Evolutionary conservation across 2,797 vertebrate species (phyloP).

Genomic region (Oreochromis grahami): DNA sequence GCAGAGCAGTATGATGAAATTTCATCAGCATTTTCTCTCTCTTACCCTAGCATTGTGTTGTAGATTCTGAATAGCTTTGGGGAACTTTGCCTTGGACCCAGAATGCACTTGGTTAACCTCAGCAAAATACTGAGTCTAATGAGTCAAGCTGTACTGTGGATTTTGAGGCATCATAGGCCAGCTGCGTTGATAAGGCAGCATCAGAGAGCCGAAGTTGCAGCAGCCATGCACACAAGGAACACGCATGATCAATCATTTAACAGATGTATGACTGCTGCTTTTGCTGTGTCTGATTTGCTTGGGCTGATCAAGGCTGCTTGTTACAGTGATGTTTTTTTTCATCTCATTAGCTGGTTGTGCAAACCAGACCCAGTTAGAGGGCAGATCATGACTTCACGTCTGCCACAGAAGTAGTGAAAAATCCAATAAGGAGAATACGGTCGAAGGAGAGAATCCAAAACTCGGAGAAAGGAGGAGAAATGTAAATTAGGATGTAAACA

Average conservation of each 20-base stretch:
- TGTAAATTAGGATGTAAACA: not conserved
- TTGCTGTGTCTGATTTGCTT: not conserved
- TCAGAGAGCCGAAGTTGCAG: not conserved
- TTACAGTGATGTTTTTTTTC: not conserved
- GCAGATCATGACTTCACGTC: not conserved
- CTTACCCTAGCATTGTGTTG: not conserved
- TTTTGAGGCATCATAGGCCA: conserved; percentile 3
- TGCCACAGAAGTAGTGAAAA: not conserved
- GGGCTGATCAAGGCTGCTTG: conserved; percentile 17
- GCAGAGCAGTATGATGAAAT: conserved; percentile 13
- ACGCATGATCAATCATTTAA: conserved; percentile 18
- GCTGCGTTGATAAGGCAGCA: conserved; percentile 12
- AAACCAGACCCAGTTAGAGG: not conserved
- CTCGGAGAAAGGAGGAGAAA: not conserved
- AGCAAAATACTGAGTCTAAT: conserved; percentile 1
- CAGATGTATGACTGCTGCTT: not conserved
- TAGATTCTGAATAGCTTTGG: conserved; percentile 1
- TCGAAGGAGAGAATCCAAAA: not conserved
- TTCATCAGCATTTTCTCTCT: conserved; percentile 18
- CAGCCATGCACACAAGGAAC: not conserved
- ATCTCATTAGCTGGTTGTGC: conserved; percentile 6
- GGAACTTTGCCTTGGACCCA: not conserved
- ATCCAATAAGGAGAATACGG: not conserved
- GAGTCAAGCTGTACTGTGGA: not conserved
- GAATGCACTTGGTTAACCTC: conserved; percentile 5